Conservation (phyloP, 2,888 invertebrate species). For the Anagyrus pseudococci region DNA sequence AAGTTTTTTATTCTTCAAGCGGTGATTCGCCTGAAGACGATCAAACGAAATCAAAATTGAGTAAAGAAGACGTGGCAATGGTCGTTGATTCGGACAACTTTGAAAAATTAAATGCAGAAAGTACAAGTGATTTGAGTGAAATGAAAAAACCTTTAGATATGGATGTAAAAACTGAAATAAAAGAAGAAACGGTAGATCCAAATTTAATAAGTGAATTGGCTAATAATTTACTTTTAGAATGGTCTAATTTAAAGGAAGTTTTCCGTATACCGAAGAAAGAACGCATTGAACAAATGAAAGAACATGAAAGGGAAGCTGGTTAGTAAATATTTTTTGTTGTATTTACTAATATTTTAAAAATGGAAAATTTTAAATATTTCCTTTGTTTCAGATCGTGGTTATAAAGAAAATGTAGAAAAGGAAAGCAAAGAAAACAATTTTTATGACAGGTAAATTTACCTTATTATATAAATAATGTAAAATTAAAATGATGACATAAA, state of each 20-base stretch:
- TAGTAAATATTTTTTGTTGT: slow-evolving; percentile 13
- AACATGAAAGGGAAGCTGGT: slow-evolving; percentile 91
- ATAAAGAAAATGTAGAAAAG: slow-evolving; percentile 59
- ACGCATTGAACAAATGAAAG: slow-evolving; percentile 92
- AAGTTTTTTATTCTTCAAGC: slow-evolving; percentile 49
- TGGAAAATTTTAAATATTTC: neutral
- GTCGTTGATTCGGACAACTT: slow-evolving; percentile 21
- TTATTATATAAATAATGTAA: neutral
- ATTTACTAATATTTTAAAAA: slow-evolving; percentile 3
- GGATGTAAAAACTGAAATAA: slow-evolving; percentile 43
- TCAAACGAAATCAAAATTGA: slow-evolving; percentile 46
- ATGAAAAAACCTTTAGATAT: slow-evolving; percentile 43
- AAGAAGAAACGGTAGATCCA: slow-evolving; percentile 45
- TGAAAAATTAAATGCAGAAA: slow-evolving; percentile 45
- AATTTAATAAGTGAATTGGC: slow-evolving; percentile 64
- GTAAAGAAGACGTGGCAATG: slow-evolving; percentile 44
- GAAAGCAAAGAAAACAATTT: slow-evolving; percentile 55
- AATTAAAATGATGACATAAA: neutral
- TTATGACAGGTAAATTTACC: slow-evolving; percentile 54
- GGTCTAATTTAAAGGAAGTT: slow-evolving; percentile 78
- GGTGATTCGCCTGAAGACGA: slow-evolving; percentile 56
- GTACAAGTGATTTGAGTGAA: slow-evolving; percentile 30
- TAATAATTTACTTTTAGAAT: slow-evolving; percentile 72
- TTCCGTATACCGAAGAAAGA: slow-evolving; percentile 95
- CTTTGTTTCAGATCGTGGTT: slow-evolving; percentile 56